Evolutionary conservation across 2,797 vertebrate genomes (phyloP), one percentile per base, ranked within the genome.

Genomic region (Falco biarmicus): DNA sequence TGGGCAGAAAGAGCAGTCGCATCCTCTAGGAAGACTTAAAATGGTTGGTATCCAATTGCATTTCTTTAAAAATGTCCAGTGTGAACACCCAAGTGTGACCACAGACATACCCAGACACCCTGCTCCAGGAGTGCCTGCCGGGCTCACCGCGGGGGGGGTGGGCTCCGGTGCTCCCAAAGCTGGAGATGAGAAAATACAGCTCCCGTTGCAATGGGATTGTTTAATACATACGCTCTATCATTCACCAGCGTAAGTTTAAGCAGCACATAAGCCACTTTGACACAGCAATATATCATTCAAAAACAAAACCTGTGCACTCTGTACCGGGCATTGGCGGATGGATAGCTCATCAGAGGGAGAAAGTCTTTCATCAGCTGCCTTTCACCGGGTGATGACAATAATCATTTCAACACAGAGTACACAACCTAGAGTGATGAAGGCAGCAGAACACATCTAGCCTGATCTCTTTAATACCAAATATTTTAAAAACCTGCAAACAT

Each of bases 261-360:
- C 90, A 95, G 96, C 95, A 95, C 94, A 95, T 96, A 96, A 96
- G 95, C 92, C 92, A 81, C 91, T 96, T 75, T 93, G 93, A 95
- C 94, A 94, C 83, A 37, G 87, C 95, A 86, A 95, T 96, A 94
- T 28, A 95, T 85, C 84, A 96, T 89, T 96, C 81, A 84, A 94
- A 97, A 97, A 92, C 93, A 96, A 97, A 96, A 97, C 92, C 93
- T 34, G 43, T 89, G 69, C 82, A 10, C 85, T 97, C 90, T 76
- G 82, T 85, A 69, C 65, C 5, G 63, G 97, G 84, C 94, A 71
- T n/a, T 70, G 85, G 92, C 65, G 43, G 90, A 97, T 78, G 85
- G 85, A 88, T 94, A 88, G 95, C 76, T 94, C 64, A 96, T 93
- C 92, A 71, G 26, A 80, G 85, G 57, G 74, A 76, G 78, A 92